Percentiles rank a stretch among this genome's conserved stretches.
Conservation (phyloP, 2,797 vertebrate species). For the Masticophis lateralis region DNA sequence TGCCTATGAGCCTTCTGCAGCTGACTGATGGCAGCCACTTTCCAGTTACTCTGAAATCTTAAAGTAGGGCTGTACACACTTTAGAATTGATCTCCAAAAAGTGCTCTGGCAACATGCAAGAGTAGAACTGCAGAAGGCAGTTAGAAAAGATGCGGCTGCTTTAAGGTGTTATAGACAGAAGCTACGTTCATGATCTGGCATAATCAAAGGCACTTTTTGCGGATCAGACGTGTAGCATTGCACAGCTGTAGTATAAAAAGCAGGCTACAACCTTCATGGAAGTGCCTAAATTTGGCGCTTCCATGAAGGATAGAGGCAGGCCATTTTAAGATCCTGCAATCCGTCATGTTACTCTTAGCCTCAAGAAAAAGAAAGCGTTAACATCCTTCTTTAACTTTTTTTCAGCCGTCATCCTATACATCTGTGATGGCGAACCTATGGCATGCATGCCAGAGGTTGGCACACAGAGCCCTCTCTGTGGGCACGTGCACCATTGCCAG, state of each 20-base stretch:
- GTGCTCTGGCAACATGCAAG: background rate
- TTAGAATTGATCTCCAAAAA: background rate
- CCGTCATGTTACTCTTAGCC: background rate
- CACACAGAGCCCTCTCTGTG: too few species aligned
- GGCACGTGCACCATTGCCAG: fast-evolving
- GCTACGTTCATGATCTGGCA: background rate
- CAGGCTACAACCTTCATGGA: background rate
- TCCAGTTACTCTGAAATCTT: background rate
- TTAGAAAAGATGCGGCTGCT: background rate
- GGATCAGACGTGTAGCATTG: background rate
- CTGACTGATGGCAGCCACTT: background rate
- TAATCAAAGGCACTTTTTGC: background rate
- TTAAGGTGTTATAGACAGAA: background rate
- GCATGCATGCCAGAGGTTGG: too few species aligned
- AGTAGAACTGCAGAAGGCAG: background rate
- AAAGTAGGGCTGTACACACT: background rate
- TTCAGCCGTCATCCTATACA: background rate
- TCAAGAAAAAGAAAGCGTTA: conserved; percentile 37
- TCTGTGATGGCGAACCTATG: too few species aligned
- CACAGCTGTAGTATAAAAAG: background rate
- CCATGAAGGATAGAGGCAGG: background rate
- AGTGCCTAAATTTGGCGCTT: background rate
- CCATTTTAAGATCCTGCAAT: conserved; percentile 11
- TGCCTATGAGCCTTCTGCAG: background rate
- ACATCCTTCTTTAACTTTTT: conserved; percentile 21